Evolutionary conservation across 2,888 invertebrate genomes (phyloP), one percentile per base, ranked within the genome.

Genomic region (Agriotes lineatus): DNA sequence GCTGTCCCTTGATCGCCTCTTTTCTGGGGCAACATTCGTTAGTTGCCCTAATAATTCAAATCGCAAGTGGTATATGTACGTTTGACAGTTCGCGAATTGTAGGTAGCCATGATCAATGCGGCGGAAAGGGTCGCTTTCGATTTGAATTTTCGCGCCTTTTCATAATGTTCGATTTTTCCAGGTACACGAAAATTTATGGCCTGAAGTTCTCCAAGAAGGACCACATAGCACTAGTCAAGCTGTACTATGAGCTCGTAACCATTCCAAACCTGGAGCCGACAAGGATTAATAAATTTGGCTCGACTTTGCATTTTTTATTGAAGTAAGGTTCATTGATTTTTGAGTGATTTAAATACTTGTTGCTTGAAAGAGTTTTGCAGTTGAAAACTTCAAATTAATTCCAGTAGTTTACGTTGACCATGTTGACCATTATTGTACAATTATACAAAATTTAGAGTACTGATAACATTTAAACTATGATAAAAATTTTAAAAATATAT

Each of bases 141-240:
- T 58, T 65, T 48, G 19, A 65, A 58, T 50, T 65, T 58, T 63
- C 54, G 30, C 58, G 58, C 65, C 18, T 52, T 9, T 52, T 30
- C 14, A 9, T 2, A 42, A 9, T 48, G 5, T 18, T 45, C n/a
- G 7, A 30, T 30, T 12, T 74, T 86, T 88, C 54, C 85, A 96
- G 96, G 78, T 97, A 95, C 79, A 89, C 96, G 60, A 89, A 90
- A 77, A 86, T 96, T 67, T 95, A 95, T 86, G 95, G 95, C 4
- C 83, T 93, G 72, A 95, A 94, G 82, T 96, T 97, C 84, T 91
- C 93, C 0, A 97, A 96, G 83, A 93, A 94, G 75, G 96, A 97
- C 82, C 97, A 97, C 82, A 88, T 97, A 56, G 85, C 88, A 14
- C 87, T 97, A 52, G 89, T 97, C 48, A 91, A 94, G 79, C 82